phyloP scores from a whole-genome alignment of 2,888 invertebrate species.

The Dasysyrphus tricinctus region DNA sequence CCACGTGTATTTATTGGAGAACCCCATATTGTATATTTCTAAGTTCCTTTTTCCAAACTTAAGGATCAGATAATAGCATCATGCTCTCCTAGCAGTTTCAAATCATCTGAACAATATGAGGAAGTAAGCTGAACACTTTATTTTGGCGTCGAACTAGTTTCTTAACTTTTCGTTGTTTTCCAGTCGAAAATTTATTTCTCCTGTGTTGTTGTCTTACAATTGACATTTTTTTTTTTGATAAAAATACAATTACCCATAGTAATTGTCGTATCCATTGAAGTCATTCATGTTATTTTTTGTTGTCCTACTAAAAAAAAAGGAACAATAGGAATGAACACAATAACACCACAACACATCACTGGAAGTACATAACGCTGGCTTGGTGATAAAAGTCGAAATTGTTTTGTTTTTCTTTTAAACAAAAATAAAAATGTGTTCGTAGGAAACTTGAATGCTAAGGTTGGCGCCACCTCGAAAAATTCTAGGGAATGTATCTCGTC shows the following conservation, averaged over 20 bases:
- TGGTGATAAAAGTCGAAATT: slow-evolving; percentile 22
- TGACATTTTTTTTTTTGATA: neutral
- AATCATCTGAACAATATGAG: neutral
- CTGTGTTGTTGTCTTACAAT: neutral
- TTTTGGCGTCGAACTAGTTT: slow-evolving; percentile 29
- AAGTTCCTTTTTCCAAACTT: neutral
- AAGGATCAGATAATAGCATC: neutral
- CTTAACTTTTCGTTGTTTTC: slow-evolving; percentile 15
- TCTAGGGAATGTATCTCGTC: neutral
- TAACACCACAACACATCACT: neutral
- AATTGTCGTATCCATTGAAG: slow-evolving; percentile 22
- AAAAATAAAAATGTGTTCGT: neutral
- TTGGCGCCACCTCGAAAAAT: slow-evolving; percentile 8
- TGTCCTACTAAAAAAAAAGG: neutral
- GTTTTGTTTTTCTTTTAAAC: slow-evolving; percentile 21
- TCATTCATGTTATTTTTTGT: neutral
- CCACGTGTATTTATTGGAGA: neutral
- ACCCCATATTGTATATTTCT: neutral
- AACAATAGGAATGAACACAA: neutral
- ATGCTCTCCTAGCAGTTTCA: neutral
- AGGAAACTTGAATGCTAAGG: neutral
- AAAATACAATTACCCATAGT: slow-evolving; percentile 27
- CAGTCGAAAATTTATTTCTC: neutral
- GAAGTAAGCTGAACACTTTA: slow-evolving; percentile 1
- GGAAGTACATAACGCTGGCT: neutral